Percentiles rank a stretch among this genome's conserved stretches.
Conservation (phyloP, 2,888 invertebrate species). For the Ornithoptera alexandrae region DNA sequence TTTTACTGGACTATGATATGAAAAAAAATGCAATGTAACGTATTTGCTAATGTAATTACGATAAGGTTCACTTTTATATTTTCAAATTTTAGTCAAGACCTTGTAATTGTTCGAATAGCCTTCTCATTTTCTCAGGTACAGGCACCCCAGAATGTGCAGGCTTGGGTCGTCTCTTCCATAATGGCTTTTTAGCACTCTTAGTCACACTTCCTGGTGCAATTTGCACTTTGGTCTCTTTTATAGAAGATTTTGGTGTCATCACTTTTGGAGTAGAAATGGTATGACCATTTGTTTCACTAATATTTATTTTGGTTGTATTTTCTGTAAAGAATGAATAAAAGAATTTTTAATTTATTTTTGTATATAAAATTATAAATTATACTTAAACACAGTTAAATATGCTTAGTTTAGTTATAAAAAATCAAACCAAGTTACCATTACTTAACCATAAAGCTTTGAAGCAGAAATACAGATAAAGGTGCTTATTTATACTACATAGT, state of each 20-base stretch:
- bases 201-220: slow-evolving; percentile 48
- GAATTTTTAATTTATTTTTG: neutral
- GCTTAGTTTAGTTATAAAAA: no score
- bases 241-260: slow-evolving; percentile 51
- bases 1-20: no score
- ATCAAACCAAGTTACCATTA: no score
- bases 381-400: no score
- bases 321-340: slow-evolving; percentile 41
- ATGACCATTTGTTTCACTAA: slow-evolving; percentile 40
- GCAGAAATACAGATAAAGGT: no score
- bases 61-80: no score
- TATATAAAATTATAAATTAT: no score
- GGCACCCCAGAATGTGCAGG: slow-evolving; percentile 72
- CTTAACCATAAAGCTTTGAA: no score
- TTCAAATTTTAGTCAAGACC: slow-evolving; percentile 41
- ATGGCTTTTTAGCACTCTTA: slow-evolving; percentile 56
- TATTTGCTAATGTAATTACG: no score
- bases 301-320: slow-evolving; percentile 34
- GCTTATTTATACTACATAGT: neutral
- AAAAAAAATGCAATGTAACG: no score
- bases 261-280: slow-evolving; percentile 51
- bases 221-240: slow-evolving; percentile 51
- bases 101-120: slow-evolving; percentile 48
- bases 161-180: slow-evolving; percentile 59
- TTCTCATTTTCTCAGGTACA: slow-evolving; percentile 67